Evolutionary conservation across 2,797 vertebrate genomes (phyloP).

Genomic region (Acanthurus lineatus): DNA sequence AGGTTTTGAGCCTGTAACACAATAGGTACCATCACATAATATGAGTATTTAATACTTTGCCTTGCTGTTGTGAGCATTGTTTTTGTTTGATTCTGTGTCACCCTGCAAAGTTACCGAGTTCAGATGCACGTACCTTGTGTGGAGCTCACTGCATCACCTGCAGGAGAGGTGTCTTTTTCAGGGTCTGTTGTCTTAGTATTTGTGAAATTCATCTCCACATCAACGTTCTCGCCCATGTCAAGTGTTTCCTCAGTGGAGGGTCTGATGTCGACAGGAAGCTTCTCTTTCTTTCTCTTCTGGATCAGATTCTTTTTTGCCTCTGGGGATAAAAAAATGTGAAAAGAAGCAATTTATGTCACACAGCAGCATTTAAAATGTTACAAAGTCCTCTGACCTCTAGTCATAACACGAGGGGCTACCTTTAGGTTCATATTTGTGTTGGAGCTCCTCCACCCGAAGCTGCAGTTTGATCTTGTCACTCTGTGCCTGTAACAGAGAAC

Average conservation of each 20-base stretch:
- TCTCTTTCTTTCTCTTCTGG: conserved; percentile 88
- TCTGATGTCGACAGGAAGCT: conserved; percentile 79
- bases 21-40: neutral
- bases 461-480: conserved; percentile 93
- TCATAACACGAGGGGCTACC: conserved; percentile 76
- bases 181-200: neutral
- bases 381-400: neutral
- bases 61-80: neutral
- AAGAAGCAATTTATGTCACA: neutral
- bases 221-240: conserved; percentile 26
- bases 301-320: conserved; percentile 81
- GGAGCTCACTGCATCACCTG: conserved; percentile 16
- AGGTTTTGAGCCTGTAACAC: conserved; percentile 16
- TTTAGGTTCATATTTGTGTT: conserved; percentile 93
- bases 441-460: conserved; percentile 91
- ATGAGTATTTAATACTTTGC: neutral
- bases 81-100: neutral
- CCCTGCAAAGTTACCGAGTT: neutral
- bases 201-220: conserved; percentile 14
- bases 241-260: conserved; percentile 14
- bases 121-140: conserved; percentile 15
- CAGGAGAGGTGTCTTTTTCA: neutral
- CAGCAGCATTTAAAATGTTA: neutral
- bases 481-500: conserved; percentile 72
- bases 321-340: conserved; percentile 60